Base-by-base conservation (phyloP, 2,888 invertebrate genomes). In the Hermaeophaga mercurialis region DNA sequence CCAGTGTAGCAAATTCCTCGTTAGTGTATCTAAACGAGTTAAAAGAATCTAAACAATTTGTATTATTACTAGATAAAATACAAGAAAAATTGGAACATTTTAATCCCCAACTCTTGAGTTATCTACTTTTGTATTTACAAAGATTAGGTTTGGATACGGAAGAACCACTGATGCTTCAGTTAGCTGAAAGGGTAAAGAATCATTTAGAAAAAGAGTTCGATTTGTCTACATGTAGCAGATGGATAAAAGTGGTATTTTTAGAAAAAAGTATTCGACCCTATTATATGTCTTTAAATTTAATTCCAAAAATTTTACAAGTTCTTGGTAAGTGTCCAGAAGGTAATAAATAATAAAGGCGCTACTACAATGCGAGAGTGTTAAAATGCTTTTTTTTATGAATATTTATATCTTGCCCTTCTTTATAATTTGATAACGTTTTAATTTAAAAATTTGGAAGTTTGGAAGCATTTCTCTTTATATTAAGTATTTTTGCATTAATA, bases 91-190 rank as follows among this genome's bases (percentile, higher is more conserved):
- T 75, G 18, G 17, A 64, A 4, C 26, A 69, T 2, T 77, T 81
- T 68, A 71, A 77, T 59, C 39, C 70, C 0, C 70, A 79, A 26
- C 76, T 77, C 24, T 63, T 79, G 26, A 79, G 80, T 59, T 79
- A 77, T 58, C 71, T 76, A 47, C 71, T 80, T 18, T 69, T 81
- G 12, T 81, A 81, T 62, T 70, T 83, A 41, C 76, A 74, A 36
- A 80, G 80, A 69, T 73, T 83, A 62, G 80, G 79, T 3, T 61
- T 82, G 4, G 61, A 70, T 6, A 65, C 75, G 28, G 67, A 72
- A 26, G 67, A 76, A 43, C 45, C 61, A 1, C 60, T 73, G 1
- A 64, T 81, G 61, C 73, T 78, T 52, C 58, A 68, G n/a, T 55
- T 82, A 3, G 66, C 79, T 2, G 34, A 64, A 1, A 66, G 66